These are phyloP conservation scores for Odontesthes bonariensis DNA, from an alignment of 2,113 vertebrate species.

Conservation along the genomic window DNA sequence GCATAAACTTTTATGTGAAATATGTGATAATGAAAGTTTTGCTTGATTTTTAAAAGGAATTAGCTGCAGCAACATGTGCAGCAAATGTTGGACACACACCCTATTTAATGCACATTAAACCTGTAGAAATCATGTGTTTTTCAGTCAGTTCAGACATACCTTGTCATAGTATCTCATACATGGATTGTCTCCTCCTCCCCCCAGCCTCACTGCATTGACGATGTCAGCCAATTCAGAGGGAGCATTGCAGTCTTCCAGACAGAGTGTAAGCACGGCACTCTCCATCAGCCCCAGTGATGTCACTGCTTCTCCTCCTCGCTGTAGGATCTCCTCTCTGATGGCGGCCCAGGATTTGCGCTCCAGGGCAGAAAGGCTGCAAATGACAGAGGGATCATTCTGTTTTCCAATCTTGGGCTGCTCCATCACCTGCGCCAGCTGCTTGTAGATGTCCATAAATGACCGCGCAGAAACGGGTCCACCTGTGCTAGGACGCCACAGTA, in stretches of 20 bases:
- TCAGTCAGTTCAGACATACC: slow-evolving; percentile 58
- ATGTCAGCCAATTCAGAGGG: slow-evolving; percentile 74
- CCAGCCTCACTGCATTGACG: slow-evolving; percentile 80
- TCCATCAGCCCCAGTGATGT: slow-evolving; percentile 80
- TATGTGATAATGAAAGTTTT: no score
- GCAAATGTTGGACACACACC: not conserved
- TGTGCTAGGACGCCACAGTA: slow-evolving; percentile 64
- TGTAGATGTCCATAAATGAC: slow-evolving; percentile 78
- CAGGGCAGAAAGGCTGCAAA: slow-evolving; percentile 79
- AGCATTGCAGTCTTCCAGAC: slow-evolving; percentile 76
- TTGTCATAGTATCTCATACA: slow-evolving; percentile 84
- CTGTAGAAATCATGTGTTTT: no score
- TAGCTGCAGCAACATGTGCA: not conserved
- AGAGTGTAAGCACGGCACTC: slow-evolving; percentile 78
- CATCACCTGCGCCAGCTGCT: slow-evolving; percentile 71
- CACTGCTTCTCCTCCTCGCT: slow-evolving; percentile 63
- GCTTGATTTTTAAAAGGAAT: no score
- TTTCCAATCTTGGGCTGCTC: slow-evolving; percentile 53
- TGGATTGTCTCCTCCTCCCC: slow-evolving; percentile 56
- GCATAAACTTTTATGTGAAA: no score
- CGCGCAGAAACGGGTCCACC: slow-evolving; percentile 60
- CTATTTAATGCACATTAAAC: not conserved
- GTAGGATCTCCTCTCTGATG: slow-evolving; percentile 73
- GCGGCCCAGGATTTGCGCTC: slow-evolving; percentile 78
- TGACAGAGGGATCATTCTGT: slow-evolving; percentile 57